Evolutionary conservation across 2,888 invertebrate species (phyloP), one percentile per base, ranked within the genome.

Genomic region (Galerucella nymphaeae): DNA sequence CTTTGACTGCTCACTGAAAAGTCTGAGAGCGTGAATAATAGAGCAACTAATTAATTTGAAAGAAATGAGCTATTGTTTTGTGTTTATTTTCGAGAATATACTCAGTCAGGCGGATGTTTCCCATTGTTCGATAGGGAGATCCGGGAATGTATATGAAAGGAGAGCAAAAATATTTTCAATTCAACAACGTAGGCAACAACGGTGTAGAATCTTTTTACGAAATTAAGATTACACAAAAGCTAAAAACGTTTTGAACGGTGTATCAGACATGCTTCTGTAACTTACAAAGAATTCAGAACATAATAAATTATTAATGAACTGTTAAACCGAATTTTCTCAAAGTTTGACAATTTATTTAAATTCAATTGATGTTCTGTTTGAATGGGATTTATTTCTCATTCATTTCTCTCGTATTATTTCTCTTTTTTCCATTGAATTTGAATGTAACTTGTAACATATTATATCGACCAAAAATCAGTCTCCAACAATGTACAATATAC

Each of bases 31-130:
- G 64, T 72, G 58, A 63, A 68, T 62, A 72, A 72, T 72, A 68
- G 55, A 72, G 69, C 50, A 65, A 68, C 69, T 69, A 72, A 69
- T 69, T 72, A 64, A 72, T 69, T 72, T 69, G 61, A 65, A 65
- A 72, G 69, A 72, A 72, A 69, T 72, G 61, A 72, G 72, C 64
- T 69, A 72, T 69, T 72, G 72, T 72, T 68, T 65, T 65, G 63
- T 68, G 72, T 72, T 72, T 65, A 69, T 72, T 69, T 72, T 65
- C 64, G 68, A 72, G 72, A 61, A 72, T 67, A 68, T 72, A 72
- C 61, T 72, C 65, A 72, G 68, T 72, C 59, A 69, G 57, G 64
- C 65, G 72, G 65, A 69, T 69, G 69, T 69, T 72, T 72, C 69
- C 69, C 65, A 69, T 72, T 72, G 65, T 72, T 69, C 65, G 38